A percentile compares a stretch with the other conserved stretches of the same genome.
Conservation (phyloP, 2,113 vertebrate genomes). For the Microtus oregoni region DNA sequence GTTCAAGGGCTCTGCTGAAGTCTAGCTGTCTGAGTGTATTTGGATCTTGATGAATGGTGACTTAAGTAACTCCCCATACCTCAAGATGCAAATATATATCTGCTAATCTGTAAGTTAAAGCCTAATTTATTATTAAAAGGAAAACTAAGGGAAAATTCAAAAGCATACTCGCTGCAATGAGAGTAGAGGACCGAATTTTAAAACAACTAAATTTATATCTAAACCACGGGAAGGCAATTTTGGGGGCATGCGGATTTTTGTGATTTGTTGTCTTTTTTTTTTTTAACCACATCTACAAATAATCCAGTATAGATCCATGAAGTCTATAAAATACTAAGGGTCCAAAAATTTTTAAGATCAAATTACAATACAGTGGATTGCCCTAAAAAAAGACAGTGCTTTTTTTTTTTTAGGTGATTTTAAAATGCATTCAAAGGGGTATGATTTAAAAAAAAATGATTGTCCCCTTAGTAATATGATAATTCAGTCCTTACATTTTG, state of each 20-base stretch:
- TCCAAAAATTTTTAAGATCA: constrained; percentile 65
- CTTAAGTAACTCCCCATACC: constrained; percentile 76
- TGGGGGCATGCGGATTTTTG: constrained; percentile 65
- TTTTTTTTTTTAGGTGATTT: neutral
- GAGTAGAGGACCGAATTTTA: constrained; percentile 65
- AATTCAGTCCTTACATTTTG: constrained; percentile 42
- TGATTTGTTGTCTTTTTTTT: constrained; percentile 51
- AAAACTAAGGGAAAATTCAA: constrained; percentile 74
- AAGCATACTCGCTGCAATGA: constrained; percentile 83
- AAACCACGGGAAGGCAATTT: constrained; percentile 79
- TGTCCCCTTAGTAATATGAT: constrained; percentile 31
- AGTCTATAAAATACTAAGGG: constrained; percentile 60
- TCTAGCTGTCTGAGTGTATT: constrained; percentile 77
- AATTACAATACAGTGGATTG: constrained; percentile 70
- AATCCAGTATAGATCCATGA: constrained; percentile 49
- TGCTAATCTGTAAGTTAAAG: constrained; percentile 84
- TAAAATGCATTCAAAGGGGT: neutral
- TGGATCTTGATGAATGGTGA: constrained; percentile 83
- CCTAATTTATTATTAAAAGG: constrained; percentile 80
- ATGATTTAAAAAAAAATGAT: neutral
- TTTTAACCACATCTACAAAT: constrained; percentile 47
- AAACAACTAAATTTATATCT: constrained; percentile 71
- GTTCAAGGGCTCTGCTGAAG: constrained; percentile 78
- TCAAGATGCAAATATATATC: constrained; percentile 82
- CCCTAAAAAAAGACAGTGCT: constrained; percentile 58